Evolutionary conservation across 2,113 vertebrate genomes (phyloP), one percentile per base, ranked within the genome.

Genomic region (Gorilla gorilla): DNA sequence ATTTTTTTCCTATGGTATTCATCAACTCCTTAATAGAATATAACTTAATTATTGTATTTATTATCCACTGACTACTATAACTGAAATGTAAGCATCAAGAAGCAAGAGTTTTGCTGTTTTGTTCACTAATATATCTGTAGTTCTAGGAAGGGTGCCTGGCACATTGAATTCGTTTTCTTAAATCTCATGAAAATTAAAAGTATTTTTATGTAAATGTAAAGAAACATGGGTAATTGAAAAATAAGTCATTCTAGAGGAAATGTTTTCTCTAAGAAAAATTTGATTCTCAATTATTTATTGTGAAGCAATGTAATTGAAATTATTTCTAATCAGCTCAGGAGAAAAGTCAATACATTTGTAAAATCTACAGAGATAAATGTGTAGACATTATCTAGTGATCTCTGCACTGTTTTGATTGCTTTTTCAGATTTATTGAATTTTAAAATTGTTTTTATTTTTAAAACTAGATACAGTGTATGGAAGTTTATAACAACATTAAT

Each of bases 331-430:
- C 87, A 97, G 7, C 70, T 7, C 61, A 89, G 68, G 17, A 23
- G 30, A 97, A 97, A 98, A 98, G 50, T 89, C 57, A 98, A 97
- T 96, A 93, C 0, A 81, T 97, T 98, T 94, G 94, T 81, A 97
- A 98, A 90, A 78, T 92, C 43, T 6, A 94, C 3, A 96, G 43
- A 98, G 70, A 97, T 94, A 98, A 97, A 90, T 14, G 61, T 64
- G 61, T 64, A 64, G 27, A 64, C 27, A 30, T 64, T 32, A 30
- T 64, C 27, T 38, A 87, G 78, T 72, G 1, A 10, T 68, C n/a
- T 68, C 8, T 2, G 8, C 80, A 68, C 18, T 50, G 0, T 4
- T 57, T 52, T 82, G 8, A 48, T 38, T 43, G 1, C 64, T 85
- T 30, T 2, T 61, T 84, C 25, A 35, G 5, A 8, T 38, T 9